These are phyloP conservation scores for Aphis gossypii DNA, from an alignment of 1,140 invertebrate genomes.

Conservation along the genomic window DNA sequence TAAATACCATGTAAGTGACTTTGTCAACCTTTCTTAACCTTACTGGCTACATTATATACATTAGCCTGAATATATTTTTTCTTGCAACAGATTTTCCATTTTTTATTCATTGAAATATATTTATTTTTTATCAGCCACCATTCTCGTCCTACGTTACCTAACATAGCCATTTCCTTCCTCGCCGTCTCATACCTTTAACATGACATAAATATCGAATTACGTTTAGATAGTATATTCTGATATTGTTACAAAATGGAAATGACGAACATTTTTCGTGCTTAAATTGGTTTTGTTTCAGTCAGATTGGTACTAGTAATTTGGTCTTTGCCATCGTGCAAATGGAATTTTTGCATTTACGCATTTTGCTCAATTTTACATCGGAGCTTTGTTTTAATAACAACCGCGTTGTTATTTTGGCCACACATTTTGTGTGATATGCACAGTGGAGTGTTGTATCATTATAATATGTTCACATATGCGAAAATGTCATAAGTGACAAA, in stretches of 20 bases:
- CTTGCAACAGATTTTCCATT: not conserved
- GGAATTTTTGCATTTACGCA: not conserved
- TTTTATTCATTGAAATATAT: not conserved
- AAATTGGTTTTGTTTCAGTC: not conserved
- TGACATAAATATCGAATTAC: not conserved
- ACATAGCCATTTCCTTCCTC: not conserved
- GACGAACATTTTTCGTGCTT: not conserved
- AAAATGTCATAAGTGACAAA: slow-evolving; percentile 31
- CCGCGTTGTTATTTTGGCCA: not conserved
- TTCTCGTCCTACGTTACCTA: not conserved
- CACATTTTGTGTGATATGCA: not conserved
- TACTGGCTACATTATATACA: not conserved
- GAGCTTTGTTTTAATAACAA: slow-evolving; percentile 4
- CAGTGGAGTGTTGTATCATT: not conserved
- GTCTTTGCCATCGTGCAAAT: not conserved
- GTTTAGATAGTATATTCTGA: not conserved
- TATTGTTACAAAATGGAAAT: not conserved
- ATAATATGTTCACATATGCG: slow-evolving; percentile 6
- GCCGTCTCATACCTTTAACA: not conserved
- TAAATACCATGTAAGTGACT: slow-evolving; percentile 23
- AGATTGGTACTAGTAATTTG: not conserved
- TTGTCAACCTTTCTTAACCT: not conserved
- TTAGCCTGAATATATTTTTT: slow-evolving; percentile 17
- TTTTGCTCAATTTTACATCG: not conserved
- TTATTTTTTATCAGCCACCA: not conserved